Evolutionary conservation across 2,113 vertebrate species (phyloP), one percentile per base, ranked within the genome.

Genomic region (Poicephalus gulielmi): DNA sequence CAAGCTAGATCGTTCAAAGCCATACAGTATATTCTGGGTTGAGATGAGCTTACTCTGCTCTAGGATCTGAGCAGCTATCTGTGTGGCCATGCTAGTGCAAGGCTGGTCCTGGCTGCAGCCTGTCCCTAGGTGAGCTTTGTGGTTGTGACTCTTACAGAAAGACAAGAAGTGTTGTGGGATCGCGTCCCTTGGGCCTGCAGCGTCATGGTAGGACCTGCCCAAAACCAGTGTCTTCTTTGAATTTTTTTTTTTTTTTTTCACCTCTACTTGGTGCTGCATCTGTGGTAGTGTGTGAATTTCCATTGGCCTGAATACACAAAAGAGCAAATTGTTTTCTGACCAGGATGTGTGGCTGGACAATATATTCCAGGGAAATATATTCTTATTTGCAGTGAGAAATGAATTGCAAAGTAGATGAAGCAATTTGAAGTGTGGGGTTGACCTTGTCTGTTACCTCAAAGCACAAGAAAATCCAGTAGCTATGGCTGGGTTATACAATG

Each of bases 121-220:
- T 17, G 41, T 1, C 55, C 22, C 41, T 24, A 0, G 31, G n/a
- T 0, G 7, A 64, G 60, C n/a, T 37, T 17, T 47, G 31, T 24
- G 53, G 18, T 1, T 37, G 27, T 10, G 39, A 35, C 18, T 9
- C 13, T 90, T 64, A 5, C 6, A 3, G 44, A 28, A 28, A 52
- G 19, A 20, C 6, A 7, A 31, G 20, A 17, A 12, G 1, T 3
- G 1, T 7, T 27, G 44, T 2, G 46, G 28, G 10, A 2, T 44
- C 13, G 15, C 10, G 1, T 11, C n/a, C 17, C 4, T 53, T 68
- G 39, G 43, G 4, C 24, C 47, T 62, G 39, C 27, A n/a, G 35
- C 15, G 17, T 41, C n/a, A 12, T 13, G 1, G 43, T 6, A 14
- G 39, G 35, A 35, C 35, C 14, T 68, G 23, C 25, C 11, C 9